Conservation (phyloP, 2,113 vertebrate genomes). For the Colinus virginianus region DNA sequence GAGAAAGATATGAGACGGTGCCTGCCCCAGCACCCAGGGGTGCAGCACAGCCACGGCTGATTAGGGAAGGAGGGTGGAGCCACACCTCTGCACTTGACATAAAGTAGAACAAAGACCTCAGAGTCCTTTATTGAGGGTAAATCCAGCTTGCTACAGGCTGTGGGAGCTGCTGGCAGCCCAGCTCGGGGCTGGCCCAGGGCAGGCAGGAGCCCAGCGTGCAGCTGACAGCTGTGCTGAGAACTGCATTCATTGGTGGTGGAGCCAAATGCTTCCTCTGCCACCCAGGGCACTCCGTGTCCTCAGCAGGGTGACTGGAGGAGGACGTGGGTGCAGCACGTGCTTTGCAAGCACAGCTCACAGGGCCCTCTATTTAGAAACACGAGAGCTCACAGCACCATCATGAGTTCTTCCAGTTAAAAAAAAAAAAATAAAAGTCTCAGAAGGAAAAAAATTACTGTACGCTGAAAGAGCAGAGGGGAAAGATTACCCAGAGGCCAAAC, state of each 20-base stretch:
- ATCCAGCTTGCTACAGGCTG: fast-evolving
- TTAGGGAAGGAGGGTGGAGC: background rate
- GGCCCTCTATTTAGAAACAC: background rate
- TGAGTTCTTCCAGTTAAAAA: background rate
- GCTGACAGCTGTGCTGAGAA: background rate
- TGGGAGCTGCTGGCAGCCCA: background rate
- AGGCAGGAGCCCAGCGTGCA: background rate
- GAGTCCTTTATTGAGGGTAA: background rate
- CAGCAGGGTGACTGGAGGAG: background rate
- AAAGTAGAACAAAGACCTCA: background rate
- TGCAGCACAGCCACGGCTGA: too few relatives aligned
- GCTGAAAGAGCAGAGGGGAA: background rate
- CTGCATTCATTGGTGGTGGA: fast-evolving
- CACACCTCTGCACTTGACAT: fast-evolving
- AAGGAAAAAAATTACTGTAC: constrained; percentile 16
- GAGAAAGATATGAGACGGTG: background rate
- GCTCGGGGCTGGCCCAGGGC: fast-evolving
- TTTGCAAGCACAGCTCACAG: fast-evolving
- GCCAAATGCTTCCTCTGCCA: background rate
- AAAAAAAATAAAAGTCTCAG: background rate
- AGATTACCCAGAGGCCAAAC: background rate
- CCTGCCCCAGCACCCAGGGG: too few relatives aligned
- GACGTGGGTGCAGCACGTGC: fast-evolving
- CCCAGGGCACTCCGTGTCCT: background rate
- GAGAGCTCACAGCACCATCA: background rate